Conservation (phyloP, 2,113 vertebrate genomes). For the Prinia subflava region DNA sequence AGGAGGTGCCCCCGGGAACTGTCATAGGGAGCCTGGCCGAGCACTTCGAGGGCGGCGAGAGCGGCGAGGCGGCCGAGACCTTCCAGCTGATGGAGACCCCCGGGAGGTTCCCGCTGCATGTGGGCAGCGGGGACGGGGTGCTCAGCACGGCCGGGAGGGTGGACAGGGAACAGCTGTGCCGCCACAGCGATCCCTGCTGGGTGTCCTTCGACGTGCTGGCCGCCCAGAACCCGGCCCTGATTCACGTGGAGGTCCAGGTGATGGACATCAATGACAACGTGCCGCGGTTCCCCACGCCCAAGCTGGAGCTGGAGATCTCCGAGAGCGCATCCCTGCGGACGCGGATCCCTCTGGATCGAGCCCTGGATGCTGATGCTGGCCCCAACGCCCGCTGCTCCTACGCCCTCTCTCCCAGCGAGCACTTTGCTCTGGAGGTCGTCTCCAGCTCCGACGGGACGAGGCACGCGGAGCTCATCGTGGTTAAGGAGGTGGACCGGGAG, state of each 20-base stretch:
- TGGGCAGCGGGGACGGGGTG: slow-evolving; percentile 74
- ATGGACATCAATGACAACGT: slow-evolving; percentile 89
- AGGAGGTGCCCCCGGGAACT: slow-evolving; percentile 84
- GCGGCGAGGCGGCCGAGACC: slow-evolving; percentile 47
- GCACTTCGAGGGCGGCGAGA: slow-evolving; percentile 74
- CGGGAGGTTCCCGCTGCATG: slow-evolving; percentile 73
- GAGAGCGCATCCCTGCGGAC: slow-evolving; percentile 81
- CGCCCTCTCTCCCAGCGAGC: slow-evolving; percentile 78
- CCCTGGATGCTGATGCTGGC: slow-evolving; percentile 82
- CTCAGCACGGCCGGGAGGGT: slow-evolving; percentile 80
- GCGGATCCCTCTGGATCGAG: slow-evolving; percentile 86
- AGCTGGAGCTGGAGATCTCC: slow-evolving; percentile 90
- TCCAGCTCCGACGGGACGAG: slow-evolving; percentile 75
- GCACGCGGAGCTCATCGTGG: slow-evolving; percentile 83
- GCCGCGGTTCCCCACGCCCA: slow-evolving; percentile 78
- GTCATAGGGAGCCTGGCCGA: slow-evolving; percentile 80
- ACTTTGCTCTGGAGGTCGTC: slow-evolving; percentile 85
- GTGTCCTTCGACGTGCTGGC: slow-evolving; percentile 85
- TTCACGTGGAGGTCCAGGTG: slow-evolving; percentile 84
- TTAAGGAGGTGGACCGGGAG: slow-evolving; percentile 89
- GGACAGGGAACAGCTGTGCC: slow-evolving; percentile 89
- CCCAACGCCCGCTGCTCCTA: slow-evolving; percentile 83
- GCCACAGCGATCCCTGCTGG: slow-evolving; percentile 80
- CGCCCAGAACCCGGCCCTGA: slow-evolving; percentile 71
- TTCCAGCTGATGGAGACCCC: slow-evolving; percentile 86